phyloP scores from a whole-genome alignment of 2,113 vertebrate genomes.

The Myxocyprinus asiaticus region DNA sequence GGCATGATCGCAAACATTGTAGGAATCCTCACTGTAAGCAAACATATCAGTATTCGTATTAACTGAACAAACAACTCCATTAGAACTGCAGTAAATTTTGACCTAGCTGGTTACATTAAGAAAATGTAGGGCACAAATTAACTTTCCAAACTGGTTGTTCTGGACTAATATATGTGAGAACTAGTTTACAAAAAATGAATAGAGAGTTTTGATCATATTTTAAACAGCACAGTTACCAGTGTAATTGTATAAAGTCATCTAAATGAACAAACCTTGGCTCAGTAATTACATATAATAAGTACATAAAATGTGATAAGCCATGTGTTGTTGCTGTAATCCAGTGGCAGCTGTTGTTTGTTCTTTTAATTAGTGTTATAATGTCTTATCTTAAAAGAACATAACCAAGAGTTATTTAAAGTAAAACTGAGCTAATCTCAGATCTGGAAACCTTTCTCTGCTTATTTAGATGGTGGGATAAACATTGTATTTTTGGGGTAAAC shows the following conservation, averaged over 20 bases:
- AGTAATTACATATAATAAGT: background rate
- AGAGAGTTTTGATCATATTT: background rate
- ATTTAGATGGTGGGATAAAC: too few species aligned
- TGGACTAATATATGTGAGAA: background rate
- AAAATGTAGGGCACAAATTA: background rate
- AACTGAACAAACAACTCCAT: background rate
- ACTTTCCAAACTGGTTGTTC: background rate
- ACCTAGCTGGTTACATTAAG: too few species aligned
- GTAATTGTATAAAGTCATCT: background rate
- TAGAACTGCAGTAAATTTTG: background rate
- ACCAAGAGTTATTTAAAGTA: too few species aligned
- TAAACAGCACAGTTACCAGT: background rate
- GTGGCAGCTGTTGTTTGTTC: background rate
- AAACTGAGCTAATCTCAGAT: too few species aligned
- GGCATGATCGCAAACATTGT: conserved; percentile 84
- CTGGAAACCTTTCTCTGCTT: too few species aligned
- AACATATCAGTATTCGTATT: conserved; percentile 32
- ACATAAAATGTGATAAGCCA: background rate
- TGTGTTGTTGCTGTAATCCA: background rate
- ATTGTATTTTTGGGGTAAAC: too few species aligned
- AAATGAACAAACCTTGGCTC: background rate
- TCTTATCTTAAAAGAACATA: background rate
- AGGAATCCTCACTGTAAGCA: conserved; percentile 79
- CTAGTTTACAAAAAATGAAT: background rate
- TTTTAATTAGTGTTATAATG: background rate